Evolutionary conservation across 2,113 vertebrate genomes (phyloP).

Genomic region (Ctenodactylus gundi): DNA sequence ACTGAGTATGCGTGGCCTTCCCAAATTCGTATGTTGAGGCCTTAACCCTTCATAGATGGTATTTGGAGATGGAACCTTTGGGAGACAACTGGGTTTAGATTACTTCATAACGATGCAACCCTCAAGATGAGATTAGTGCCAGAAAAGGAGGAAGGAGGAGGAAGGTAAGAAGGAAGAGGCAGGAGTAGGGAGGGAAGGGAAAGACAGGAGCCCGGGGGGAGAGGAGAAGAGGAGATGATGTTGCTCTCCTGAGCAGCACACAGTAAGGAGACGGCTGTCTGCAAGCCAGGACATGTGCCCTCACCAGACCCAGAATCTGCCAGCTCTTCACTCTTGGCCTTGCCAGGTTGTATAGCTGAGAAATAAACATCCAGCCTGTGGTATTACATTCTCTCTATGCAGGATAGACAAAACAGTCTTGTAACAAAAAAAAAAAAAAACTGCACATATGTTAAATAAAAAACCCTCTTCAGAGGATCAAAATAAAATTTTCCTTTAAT

Average conservation of each 20-base stretch:
- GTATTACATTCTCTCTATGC: neutral
- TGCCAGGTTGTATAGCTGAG: neutral
- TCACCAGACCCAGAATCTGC: neutral
- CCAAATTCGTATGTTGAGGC: neutral
- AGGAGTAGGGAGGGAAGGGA: no score
- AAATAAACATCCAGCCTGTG: neutral
- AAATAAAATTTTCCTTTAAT: constrained; percentile 1
- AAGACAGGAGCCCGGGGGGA: neutral
- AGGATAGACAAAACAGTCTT: neutral
- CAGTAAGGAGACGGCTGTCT: neutral
- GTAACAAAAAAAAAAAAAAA: neutral
- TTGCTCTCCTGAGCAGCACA: no score
- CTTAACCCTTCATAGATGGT: neutral
- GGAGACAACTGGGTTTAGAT: neutral
- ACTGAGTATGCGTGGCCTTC: neutral
- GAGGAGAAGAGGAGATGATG: no score
- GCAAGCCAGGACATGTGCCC: neutral
- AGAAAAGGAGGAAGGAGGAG: neutral
- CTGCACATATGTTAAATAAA: neutral
- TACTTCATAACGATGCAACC: neutral
- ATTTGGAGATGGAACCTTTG: neutral
- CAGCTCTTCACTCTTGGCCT: neutral
- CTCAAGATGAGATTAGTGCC: neutral
- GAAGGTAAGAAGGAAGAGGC: neutral
- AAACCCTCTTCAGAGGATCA: neutral